Percentiles rank a stretch among this genome's conserved stretches.
These are phyloP conservation scores for Uloborus plumipes DNA, from an alignment of 2,888 invertebrate genomes.

Conservation along the genomic window DNA sequence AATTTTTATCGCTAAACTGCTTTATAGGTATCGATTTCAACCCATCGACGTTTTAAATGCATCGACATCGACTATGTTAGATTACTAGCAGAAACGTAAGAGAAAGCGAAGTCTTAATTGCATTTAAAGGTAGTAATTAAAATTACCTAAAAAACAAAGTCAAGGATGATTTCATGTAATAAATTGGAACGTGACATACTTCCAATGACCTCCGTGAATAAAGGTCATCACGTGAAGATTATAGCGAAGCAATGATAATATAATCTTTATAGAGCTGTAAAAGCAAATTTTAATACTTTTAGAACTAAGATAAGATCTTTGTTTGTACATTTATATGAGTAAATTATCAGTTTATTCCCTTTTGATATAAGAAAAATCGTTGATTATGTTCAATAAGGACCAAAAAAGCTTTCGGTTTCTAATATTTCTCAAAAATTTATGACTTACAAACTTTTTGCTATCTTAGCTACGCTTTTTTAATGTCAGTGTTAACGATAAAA, in stretches of 20 bases:
- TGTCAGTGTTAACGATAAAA: too few species aligned
- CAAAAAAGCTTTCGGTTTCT: constrained; percentile 18
- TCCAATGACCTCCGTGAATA: background rate
- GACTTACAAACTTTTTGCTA: background rate
- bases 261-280: constrained; percentile 16
- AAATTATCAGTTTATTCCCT: too few species aligned
- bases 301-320: constrained; percentile 8
- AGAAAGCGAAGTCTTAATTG: background rate
- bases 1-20: too few species aligned
- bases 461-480: constrained; percentile 4
- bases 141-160: background rate
- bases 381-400: constrained; percentile 1
- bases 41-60: too few species aligned
- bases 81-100: background rate
- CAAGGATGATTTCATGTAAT: background rate
- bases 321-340: too few species aligned
- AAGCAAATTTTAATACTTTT: constrained; percentile 2
- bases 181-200: constrained; percentile 19
- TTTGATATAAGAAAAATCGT: background rate
- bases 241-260: constrained; percentile 7
- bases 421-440: constrained; percentile 13
- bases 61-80: too few species aligned
- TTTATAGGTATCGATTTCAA: too few species aligned
- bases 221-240: too few species aligned
- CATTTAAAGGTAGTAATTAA: too few species aligned